Base-by-base conservation (phyloP, 2,888 invertebrate genomes). In the Sarcophaga carnaria region DNA sequence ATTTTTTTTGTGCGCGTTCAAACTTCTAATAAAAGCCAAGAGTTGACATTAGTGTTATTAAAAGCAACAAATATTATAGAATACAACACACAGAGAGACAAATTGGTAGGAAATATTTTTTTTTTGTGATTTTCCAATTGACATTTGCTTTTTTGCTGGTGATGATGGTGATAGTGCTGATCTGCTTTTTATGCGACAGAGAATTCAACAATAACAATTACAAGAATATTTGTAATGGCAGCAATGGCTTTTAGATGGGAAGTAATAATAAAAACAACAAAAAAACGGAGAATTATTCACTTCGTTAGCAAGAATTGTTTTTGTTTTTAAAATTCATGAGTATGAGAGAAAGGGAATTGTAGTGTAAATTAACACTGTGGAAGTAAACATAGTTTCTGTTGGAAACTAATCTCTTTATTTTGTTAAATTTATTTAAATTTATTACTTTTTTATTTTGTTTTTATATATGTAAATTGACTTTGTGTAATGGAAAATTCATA, bases 101-200 rank as follows among this genome's bases (percentile, higher is more conserved):
- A 14, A 54, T 54, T 54, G 12, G 54, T 17, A 54, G 69, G 71
- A 77, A 80, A 77, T 77, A 76, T 67, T 37, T 22, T 74, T 74
- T 74, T 12, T 54, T 12, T 54, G 17, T 54, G 54, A 3, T 54
- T 14, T 74, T 75, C 63, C 47, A 72, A 76, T 83, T 86, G 83
- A 77, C 86, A 83, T 83, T 83, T 86, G 77, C 72, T 66, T 78
- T 54, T 54, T 54, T 14, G 54, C 4, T 5, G 54, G 0, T 54
- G 4, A 54, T 54, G 5, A 5, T 14, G 5, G 54, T 54, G 14
- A 17, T 54, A 54, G 14, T 12, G 17, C 54, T 14, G 12, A 17
- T 54, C 54, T 14, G 17, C 12, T 54, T 54, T 54, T 54, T 54
- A 17, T 54, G 5, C 17, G 5, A 17, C 8, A 49, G 14, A 49